These are phyloP conservation scores for Dusona sp. DNA, from an alignment of 2,888 invertebrate species.

Conservation along the genomic window DNA sequence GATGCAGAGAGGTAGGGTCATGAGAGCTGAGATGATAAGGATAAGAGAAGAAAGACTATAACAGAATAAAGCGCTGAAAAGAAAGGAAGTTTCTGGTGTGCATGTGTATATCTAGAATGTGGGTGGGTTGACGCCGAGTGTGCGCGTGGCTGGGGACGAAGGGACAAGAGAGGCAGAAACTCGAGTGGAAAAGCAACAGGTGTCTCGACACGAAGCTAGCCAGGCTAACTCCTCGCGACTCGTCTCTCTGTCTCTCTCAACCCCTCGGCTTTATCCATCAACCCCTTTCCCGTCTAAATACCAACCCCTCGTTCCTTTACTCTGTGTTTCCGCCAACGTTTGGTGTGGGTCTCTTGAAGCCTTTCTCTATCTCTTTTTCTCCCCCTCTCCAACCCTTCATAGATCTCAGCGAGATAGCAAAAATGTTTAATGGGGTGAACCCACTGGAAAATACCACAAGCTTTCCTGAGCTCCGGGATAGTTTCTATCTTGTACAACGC, in stretches of 20 bases:
- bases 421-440: constrained; percentile 84
- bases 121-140: constrained; percentile 40
- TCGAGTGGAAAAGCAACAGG: constrained; percentile 83
- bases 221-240: constrained; percentile 74
- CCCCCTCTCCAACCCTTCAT: constrained; percentile 70
- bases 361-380: constrained; percentile 53
- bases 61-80: constrained; percentile 40
- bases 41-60: constrained; percentile 54
- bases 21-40: constrained; percentile 63
- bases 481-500: constrained; percentile 64
- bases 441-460: constrained; percentile 82
- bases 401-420: constrained; percentile 82
- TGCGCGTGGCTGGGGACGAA: constrained; percentile 37
- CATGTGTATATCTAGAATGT: constrained; percentile 33
- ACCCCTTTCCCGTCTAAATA: constrained; percentile 56
- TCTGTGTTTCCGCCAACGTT: constrained; percentile 31
- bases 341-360: constrained; percentile 54
- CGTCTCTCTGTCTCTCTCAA: constrained; percentile 56
- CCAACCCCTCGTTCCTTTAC: constrained; percentile 57
- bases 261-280: constrained; percentile 64
- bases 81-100: constrained; percentile 46
- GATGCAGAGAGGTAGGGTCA: constrained; percentile 21
- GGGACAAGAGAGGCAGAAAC: constrained; percentile 72
- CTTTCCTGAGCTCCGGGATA: constrained; percentile 70
- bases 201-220: constrained; percentile 81